Evolutionary conservation across 2,888 invertebrate species (phyloP), one percentile per base, ranked within the genome.

Genomic region (Hermaeophaga mercurialis): DNA sequence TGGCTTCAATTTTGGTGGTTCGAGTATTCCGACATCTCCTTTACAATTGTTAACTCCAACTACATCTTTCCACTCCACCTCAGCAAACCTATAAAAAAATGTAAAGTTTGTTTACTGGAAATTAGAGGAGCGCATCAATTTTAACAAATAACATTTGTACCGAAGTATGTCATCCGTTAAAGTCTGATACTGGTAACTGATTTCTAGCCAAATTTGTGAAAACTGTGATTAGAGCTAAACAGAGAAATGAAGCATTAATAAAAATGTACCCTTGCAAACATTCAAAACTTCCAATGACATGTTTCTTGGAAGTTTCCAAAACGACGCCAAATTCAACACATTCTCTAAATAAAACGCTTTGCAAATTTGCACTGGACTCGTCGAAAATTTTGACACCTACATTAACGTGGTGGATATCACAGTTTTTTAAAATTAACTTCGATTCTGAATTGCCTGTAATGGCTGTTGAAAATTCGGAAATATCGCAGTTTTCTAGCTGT

Each of bases 391-490:
- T 76, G 9, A 80, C 69, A 8, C 75, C 76, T 41, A 67, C 64
- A 59, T 70, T 67, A 38, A 76, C 70, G 65, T 75, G 55, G 58
- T 66, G 64, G 63, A 81, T 69, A 55, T 68, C 59, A 48, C 66
- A 64, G 67, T 73, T 69, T 71, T 68, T 76, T 66, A 69, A 71
- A 26, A 64, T 74, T 67, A 78, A 75, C 59, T 65, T 74, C 36
- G 76, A 78, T 60, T 67, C 66, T 39, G 73, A 79, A 74, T 75
- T 80, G 56, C 77, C 72, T 15, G 80, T 78, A 39, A 85, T 70
- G 1, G 80, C 82, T n/a, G 80, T 80, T 6, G 80, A 79, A 69
- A 85, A 81, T 31, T 80, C 78, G 33, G 73, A 74, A 22, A 85
- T 77, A 11, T 75, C 66, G 45, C 82, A 83, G 59, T 80, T 76